Base-by-base conservation (phyloP, 2,797 vertebrate species). In the Ispidina picta region DNA sequence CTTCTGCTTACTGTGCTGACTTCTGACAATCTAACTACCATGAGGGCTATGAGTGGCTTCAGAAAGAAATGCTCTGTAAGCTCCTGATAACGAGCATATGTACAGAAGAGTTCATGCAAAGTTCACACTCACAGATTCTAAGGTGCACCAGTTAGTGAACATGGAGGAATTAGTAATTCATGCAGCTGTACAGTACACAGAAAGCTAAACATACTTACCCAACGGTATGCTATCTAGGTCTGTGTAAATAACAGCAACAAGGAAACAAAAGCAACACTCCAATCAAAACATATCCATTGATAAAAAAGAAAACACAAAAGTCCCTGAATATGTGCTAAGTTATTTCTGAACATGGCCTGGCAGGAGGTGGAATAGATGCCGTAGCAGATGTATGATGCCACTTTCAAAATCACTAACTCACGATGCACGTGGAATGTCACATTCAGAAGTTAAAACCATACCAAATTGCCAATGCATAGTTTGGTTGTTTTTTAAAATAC, bases 191-290 rank as follows among this genome's bases (percentile, higher is more conserved):
- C 91, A 94, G 95, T 94, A 97, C 93, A 97, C 96, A 97, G 96
- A 97, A 98, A 98, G 97, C 98, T 98, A 96, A 91, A 97, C 76
- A 96, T 98, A 99, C 99, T 99, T 98, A 99, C 99, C 99, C 91
- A 98, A 83, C 4, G 98, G 97, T 97, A 98, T 96, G 98, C 98
- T 99, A 98, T 98, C 98, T 99, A 99, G 98, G 98, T 99, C 99
- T 99, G 98, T 97, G 97, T 98, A 98, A 99, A 98, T 98, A 99
- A 98, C 97, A 98, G 97, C 97, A 97, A 98, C 97, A 98, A 98
- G 98, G 98, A 98, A 98, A 98, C 97, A 97, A 98, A 98, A 98
- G 98, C 98, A 98, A 98, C 97, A 98, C 98, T 98, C 98, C 98
- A 98, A 99, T 99, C 98, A 98, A 98, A 98, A 98, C 96, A 98